Evolutionary conservation across 1,140 invertebrate genomes (phyloP), one percentile per base, ranked within the genome.

Genomic region (Galleria mellonella): DNA sequence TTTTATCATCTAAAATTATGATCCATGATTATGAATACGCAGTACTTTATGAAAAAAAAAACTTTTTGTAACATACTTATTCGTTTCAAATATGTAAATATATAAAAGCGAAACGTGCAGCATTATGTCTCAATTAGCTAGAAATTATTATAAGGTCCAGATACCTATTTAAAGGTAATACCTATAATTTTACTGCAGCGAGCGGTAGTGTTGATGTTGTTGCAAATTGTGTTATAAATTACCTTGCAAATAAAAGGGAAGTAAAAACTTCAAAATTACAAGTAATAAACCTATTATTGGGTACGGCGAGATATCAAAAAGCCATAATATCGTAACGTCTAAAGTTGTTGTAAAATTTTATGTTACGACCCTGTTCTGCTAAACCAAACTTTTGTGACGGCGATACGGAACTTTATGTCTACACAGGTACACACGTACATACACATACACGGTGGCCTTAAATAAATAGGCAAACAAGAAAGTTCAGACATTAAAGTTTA

Each of bases 331-430:
- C 46, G 43, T 60, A 60, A 66, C 63, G 73, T 72, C 71, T 69
- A 60, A 72, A 73, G 60, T 77, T 73, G 68, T 66, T 77, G 67
- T 74, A 72, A 77, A 74, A 77, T 77, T 71, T 77, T 72, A 77
- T 69, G 69, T 65, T 67, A 65, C 69, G 69, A 64, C 58, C 51
- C 47, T 67, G 57, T 70, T 77, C 65, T 54, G 51, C 55, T 52
- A 57, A 70, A 68, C 55, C 60, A 62, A 74, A 63, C 60, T 67
- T 68, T 68, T 58, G 56, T 59, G 57, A 51, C 53, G 41, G 54
- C 57, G 56, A 63, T 66, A 73, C 56, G 56, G 43, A 63, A 63
- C 43, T 73, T 67, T 69, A 62, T 60, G 55, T 47, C 38, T 53
- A 37, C 51, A 50, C 51, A 52, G 51, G 52, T 58, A 51, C 41